A percentile compares a stretch with the other conserved stretches of the same genome.
These are phyloP conservation scores for Echiichthys vipera DNA, from an alignment of 2,797 vertebrate species.

Conservation along the genomic window DNA sequence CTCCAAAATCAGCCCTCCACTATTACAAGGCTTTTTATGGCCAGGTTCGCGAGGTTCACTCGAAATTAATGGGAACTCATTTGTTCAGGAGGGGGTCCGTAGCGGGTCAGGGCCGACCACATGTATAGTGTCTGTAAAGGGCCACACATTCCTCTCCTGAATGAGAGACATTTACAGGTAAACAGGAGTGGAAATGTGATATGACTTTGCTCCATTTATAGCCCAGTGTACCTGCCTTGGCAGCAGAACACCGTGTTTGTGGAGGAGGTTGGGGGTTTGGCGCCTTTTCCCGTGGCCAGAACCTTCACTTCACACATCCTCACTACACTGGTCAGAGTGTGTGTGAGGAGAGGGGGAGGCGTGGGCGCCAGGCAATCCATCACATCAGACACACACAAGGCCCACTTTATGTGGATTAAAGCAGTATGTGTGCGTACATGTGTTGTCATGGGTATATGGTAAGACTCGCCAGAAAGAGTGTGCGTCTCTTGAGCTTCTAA, in stretches of 20 bases:
- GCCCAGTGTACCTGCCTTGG: conserved; percentile 74
- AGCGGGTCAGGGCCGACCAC: conserved; percentile 66
- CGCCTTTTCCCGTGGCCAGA: conserved; percentile 61
- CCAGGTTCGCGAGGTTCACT: conserved; percentile 63
- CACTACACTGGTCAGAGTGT: conserved; percentile 72
- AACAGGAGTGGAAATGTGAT: conserved; percentile 73
- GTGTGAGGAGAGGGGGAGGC: conserved; percentile 51
- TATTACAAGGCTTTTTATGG: conserved; percentile 74
- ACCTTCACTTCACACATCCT: conserved; percentile 70
- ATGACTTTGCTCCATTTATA: conserved; percentile 74
- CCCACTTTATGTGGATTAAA: conserved; percentile 81
- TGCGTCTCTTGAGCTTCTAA: conserved; percentile 33
- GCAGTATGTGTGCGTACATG: conserved; percentile 52
- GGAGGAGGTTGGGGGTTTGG: conserved; percentile 65
- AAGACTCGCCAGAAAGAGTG: conserved; percentile 27
- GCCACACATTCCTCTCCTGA: conserved; percentile 71
- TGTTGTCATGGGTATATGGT: conserved; percentile 59
- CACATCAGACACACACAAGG: conserved; percentile 78
- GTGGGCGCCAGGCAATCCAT: conserved; percentile 78
- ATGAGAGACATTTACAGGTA: conserved; percentile 73
- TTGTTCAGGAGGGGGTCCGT: conserved; percentile 60
- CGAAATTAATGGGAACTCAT: conserved; percentile 60
- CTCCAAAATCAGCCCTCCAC: conserved; percentile 47
- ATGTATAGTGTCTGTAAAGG: conserved; percentile 62
- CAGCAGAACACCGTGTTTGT: conserved; percentile 72